Evolutionary conservation across 2,113 vertebrate genomes (phyloP).

Genomic region (Axis porcinus): DNA sequence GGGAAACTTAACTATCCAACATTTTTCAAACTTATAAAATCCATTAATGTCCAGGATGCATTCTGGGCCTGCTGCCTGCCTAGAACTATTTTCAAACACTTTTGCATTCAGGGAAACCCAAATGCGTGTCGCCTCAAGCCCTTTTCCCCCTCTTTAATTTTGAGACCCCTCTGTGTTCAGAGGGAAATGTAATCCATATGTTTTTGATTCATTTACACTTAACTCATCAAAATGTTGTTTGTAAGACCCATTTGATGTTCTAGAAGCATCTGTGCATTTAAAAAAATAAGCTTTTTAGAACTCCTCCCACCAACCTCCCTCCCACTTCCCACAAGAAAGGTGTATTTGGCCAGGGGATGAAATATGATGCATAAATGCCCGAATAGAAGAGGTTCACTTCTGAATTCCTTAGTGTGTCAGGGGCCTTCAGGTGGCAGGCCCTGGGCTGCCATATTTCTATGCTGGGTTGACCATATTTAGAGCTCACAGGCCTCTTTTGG

Average conservation of each 20-base stretch:
- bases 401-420: neutral
- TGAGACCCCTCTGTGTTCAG: conserved; percentile 46
- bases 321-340: neutral
- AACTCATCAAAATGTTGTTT: conserved; percentile 64
- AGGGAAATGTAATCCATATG: conserved; percentile 59
- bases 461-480: neutral
- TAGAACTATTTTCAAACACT: conserved; percentile 36
- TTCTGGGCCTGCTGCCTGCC: neutral
- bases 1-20: conserved; percentile 27
- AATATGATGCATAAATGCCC: neutral
- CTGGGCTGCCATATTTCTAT: neutral
- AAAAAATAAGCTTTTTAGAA: conserved; percentile 3
- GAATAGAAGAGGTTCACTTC: neutral
- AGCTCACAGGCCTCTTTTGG: neutral
- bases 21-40: conserved; percentile 48
- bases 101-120: conserved; percentile 24
- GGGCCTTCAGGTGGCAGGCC: neutral
- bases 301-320: neutral
- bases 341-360: neutral
- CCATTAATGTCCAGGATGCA: neutral
- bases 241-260: conserved; percentile 62
- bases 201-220: conserved; percentile 66
- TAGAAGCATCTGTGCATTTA: conserved; percentile 19
- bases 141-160: conserved; percentile 57
- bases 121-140: conserved; percentile 36